Conservation (phyloP, 2,888 invertebrate species). For the Ennomos quercinarius region DNA sequence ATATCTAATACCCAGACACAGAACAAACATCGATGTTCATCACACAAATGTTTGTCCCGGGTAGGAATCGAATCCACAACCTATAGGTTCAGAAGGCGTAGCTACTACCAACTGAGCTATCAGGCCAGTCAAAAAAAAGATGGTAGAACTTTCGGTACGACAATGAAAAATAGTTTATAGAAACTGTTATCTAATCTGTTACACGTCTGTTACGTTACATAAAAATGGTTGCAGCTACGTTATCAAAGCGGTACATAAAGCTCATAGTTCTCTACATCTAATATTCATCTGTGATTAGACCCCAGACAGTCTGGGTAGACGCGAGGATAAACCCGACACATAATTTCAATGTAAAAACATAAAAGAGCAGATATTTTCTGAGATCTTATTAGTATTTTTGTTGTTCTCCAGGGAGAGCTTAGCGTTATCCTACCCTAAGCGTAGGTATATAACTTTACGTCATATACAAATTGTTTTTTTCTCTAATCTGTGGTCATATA, state of each 20-base stretch:
- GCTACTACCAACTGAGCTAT: too few relatives aligned
- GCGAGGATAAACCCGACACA: conserved; percentile 20
- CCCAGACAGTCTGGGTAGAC: conserved; percentile 27
- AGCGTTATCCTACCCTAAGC: neutral
- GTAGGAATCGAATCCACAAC: too few relatives aligned
- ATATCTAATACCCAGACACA: too few relatives aligned
- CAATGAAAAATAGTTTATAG: too few relatives aligned
- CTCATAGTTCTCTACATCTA: conserved; percentile 18
- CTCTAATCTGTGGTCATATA: too few relatives aligned
- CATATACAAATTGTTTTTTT: too few relatives aligned
- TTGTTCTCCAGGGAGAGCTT: conserved; percentile 7
- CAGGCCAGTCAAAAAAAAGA: too few relatives aligned
- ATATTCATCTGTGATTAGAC: conserved; percentile 27
- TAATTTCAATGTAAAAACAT: conserved; percentile 19
- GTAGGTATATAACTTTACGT: neutral
- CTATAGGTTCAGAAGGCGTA: too few relatives aligned
- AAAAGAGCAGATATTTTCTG: conserved; percentile 20
- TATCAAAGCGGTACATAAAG: conserved; percentile 3
- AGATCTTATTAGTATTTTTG: conserved; percentile 16
- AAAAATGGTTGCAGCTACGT: conserved; percentile 1
- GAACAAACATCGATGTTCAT: too few relatives aligned
- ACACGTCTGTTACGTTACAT: neutral
- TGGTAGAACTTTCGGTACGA: too few relatives aligned
- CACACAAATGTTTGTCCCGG: too few relatives aligned
- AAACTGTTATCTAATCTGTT: too few relatives aligned